phyloP scores from a whole-genome alignment of 2,797 vertebrate species.

The Platalea minor region DNA sequence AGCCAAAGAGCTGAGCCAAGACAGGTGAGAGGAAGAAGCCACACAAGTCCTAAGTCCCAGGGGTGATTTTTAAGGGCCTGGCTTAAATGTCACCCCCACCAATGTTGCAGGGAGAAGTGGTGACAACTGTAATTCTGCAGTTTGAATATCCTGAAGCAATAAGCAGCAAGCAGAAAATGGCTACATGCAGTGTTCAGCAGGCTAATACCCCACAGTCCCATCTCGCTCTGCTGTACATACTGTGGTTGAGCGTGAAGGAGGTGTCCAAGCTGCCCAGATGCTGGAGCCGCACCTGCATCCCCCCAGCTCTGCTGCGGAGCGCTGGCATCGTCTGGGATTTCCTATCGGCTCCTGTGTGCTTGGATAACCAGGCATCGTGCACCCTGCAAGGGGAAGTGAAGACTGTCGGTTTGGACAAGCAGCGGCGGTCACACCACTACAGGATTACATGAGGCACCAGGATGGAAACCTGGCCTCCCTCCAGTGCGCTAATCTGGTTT shows the following conservation, averaged over 20 bases:
- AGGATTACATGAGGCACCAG: neutral
- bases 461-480: neutral
- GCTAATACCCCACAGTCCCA: neutral
- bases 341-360: slow-evolving; percentile 83
- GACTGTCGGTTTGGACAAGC: neutral
- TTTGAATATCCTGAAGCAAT: neutral
- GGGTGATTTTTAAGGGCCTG: neutral
- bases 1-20: neutral
- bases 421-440: rapidly evolving
- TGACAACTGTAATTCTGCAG: neutral
- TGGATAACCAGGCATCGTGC: slow-evolving; percentile 85
- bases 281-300: slow-evolving; percentile 87
- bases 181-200: neutral
- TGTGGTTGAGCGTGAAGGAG: slow-evolving; percentile 91
- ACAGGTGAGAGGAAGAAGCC: neutral
- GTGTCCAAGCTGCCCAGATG: slow-evolving; percentile 91
- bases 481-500: neutral
- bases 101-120: neutral
- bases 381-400: slow-evolving; percentile 65
- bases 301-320: slow-evolving; percentile 85
- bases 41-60: neutral
- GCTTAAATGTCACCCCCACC: neutral
- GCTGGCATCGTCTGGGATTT: slow-evolving; percentile 96
- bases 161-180: neutral
- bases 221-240: slow-evolving; percentile 66